Conservation (phyloP, 1,140 invertebrate genomes). For the Heliconius congener region DNA sequence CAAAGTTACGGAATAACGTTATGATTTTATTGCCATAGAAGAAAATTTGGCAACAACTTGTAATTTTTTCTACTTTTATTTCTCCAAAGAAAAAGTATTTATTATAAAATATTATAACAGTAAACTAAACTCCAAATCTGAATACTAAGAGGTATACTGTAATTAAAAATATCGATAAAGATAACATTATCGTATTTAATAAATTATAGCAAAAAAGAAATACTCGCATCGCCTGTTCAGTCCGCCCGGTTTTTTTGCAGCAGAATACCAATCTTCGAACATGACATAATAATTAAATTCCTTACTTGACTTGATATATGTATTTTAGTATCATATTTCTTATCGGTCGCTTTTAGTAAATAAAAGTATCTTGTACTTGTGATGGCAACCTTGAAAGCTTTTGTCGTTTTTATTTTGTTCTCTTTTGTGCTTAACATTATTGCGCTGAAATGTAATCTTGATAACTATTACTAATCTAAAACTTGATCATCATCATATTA, state of each 20-base stretch:
- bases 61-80: not conserved
- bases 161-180: conserved; percentile 9
- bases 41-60: not conserved
- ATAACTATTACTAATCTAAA: no score
- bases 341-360: not conserved
- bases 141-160: not conserved
- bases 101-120: not conserved
- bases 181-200: not conserved
- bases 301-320: conserved; percentile 15
- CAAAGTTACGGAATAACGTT: not conserved
- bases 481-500: no score
- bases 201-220: not conserved
- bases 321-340: not conserved
- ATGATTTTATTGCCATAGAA: not conserved
- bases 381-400: not conserved
- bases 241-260: conserved; percentile 23
- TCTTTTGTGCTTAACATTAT: not conserved
- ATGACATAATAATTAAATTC: conserved; percentile 33
- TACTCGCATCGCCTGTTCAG: conserved; percentile 9
- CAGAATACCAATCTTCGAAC: conserved; percentile 20
- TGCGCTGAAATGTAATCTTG: no score
- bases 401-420: not conserved
- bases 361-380: not conserved
- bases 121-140: not conserved
- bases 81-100: not conserved